Conservation (phyloP, 2,113 vertebrate genomes). For the Lamprotornis superbus region DNA sequence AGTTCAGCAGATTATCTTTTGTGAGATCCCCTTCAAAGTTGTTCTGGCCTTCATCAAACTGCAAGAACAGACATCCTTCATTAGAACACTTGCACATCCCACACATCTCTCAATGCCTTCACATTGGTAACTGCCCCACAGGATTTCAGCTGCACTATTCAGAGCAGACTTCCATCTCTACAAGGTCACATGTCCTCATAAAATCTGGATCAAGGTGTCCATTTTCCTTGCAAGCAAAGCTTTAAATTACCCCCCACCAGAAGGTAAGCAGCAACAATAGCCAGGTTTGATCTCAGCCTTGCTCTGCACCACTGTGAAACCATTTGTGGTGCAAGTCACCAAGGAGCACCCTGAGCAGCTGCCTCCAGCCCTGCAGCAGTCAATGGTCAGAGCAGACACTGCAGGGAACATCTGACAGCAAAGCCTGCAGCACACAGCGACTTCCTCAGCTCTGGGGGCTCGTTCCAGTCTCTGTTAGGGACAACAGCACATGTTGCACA, state of each 20-base stretch:
- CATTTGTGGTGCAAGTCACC: background rate
- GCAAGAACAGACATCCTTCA: background rate
- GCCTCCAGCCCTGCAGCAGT: background rate
- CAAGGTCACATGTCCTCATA: background rate
- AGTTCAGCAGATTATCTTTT: slow-evolving; percentile 86
- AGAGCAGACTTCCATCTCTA: background rate
- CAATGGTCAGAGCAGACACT: background rate
- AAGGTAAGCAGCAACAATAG: background rate
- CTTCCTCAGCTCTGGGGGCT: background rate
- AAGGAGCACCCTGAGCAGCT: background rate
- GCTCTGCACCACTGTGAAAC: background rate
- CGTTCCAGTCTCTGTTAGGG: background rate
- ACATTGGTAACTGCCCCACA: background rate
- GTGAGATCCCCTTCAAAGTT: slow-evolving; percentile 89
- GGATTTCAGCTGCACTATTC: background rate
- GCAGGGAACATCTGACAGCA: background rate
- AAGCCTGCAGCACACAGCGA: background rate
- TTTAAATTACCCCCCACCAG: background rate
- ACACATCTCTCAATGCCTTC: background rate
- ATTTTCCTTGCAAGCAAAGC: background rate
- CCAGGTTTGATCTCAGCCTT: background rate
- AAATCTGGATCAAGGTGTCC: background rate
- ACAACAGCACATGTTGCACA: background rate
- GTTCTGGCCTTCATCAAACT: slow-evolving; percentile 97
- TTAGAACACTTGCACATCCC: background rate